Evolutionary conservation across 2,888 invertebrate genomes (phyloP).

Genomic region (Sericinus montela): DNA sequence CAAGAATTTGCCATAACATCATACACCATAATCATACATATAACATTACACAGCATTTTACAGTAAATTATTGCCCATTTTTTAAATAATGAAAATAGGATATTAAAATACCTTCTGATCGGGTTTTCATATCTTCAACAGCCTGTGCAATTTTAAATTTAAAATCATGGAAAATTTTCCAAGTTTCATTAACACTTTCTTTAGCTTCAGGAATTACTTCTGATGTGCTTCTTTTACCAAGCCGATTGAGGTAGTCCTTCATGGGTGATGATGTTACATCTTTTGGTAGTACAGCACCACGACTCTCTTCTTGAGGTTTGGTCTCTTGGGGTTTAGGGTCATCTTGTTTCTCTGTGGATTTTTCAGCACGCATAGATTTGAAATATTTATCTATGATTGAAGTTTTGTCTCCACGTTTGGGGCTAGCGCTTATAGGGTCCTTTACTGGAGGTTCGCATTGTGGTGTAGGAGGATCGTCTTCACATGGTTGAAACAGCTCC

Average conservation of each 20-base stretch:
- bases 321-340: constrained; percentile 45
- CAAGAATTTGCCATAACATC: too few species aligned
- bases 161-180: constrained; percentile 86
- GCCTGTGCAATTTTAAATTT: constrained; percentile 87
- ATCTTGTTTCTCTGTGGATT: constrained; percentile 48
- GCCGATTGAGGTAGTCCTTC: constrained; percentile 77
- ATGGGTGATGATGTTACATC: constrained; percentile 72
- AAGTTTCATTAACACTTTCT: constrained; percentile 79
- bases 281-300: constrained; percentile 41
- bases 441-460: constrained; percentile 61
- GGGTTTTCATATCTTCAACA: constrained; percentile 86
- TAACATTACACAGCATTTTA: too few species aligned
- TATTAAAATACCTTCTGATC: constrained; percentile 76
- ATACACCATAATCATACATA: too few species aligned
- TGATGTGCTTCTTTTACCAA: constrained; percentile 81
- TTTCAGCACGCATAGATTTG: constrained; percentile 59
- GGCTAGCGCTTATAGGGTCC: constrained; percentile 59
- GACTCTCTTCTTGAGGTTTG: constrained; percentile 46
- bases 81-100: too few species aligned
- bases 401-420: constrained; percentile 65
- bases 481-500: constrained; percentile 82
- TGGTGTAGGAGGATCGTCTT: constrained; percentile 75
- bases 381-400: constrained; percentile 73
- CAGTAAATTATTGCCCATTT: too few species aligned
- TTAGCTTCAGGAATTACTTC: constrained; percentile 71